Evolutionary conservation across 2,113 vertebrate species (phyloP), one percentile per base, ranked within the genome.

Genomic region (Miniopterus natalensis): DNA sequence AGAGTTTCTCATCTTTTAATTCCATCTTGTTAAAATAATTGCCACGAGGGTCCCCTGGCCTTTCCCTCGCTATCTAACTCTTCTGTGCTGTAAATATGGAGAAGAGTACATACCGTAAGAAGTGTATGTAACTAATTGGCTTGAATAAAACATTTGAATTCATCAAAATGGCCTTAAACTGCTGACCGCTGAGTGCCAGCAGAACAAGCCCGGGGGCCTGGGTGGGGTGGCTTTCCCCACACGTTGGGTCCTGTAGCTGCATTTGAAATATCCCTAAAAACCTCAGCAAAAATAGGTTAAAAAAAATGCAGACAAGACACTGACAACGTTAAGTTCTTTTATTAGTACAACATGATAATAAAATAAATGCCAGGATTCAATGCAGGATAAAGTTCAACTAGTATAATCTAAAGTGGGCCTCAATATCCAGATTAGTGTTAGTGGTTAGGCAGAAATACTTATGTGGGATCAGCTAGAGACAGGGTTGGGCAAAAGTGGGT

Each of bases 251-350:
- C 21, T 83, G 17, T 4, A 25, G 1, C 68, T 47, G 13, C 66
- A 77, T 75, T 70, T 90, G n/a, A 84, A 84, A 90, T n/a, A n/a
- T 1, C 70, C 61, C 70, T 73, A 15, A 88, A 78, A 94, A 78
- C 29, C 4, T 18, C 49, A 77, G 45, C 57, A 66, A 42, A 63
- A 78, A 31, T 42, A 90, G 6, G 9, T 53, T 66, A 75, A 31
- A 78, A 42, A 63, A 29, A 87, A 90, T 75, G 29, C 15, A 89
- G n/a, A 45, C 6, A 75, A 18, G 36, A 36, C 79, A 71, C 31
- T 84, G 70, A 90, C 63, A 84, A 88, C 79, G 17, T 47, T 80
- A 63, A 68, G 89, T 74, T 20, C n/a, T 9, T 84, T 77, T 88
- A 45, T 74, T 78, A 65, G 17, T 15, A 65, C 78, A 90, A 77